Evolutionary conservation across 2,888 invertebrate genomes (phyloP), one percentile per base, ranked within the genome.

Genomic region (Frankliniella intonsa): DNA sequence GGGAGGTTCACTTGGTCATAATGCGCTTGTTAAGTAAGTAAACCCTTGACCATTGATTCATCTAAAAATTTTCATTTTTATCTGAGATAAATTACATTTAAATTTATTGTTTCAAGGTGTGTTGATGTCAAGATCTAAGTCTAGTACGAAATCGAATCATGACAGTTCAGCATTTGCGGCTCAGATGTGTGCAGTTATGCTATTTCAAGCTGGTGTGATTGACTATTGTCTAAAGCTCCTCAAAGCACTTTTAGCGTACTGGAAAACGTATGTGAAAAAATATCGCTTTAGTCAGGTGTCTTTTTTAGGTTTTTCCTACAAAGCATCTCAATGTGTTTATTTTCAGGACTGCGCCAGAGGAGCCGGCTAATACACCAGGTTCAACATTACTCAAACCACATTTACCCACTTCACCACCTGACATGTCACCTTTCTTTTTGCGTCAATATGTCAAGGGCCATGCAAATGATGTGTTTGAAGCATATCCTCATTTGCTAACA

Each of bases 391-490:
- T 98, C 79, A 97, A 95, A 87, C 94, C 95, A 76, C 94, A 94
- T 85, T 92, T 94, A 19, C 92, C 94, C 1, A 92, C 94, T 62
- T 93, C 96, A 0, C 92, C 95, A 80, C 97, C 97, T 0, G 98
- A 99, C 87, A 97, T 98, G 94, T 95, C 96, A 10, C 98, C 98
- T 14, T 96, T 99, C 89, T 98, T 98, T 89, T 91, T 95, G 82
- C 92, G 94, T 84, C 97, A 96, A 87, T 97, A 97, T 86, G 94
- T 98, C 65, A 97, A 97, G 88, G 94, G 94, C 81, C 96, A 97
- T 87, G 94, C 95, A 0, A 92, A 93, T 81, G 98, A 98, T 87
- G 94, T 98, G 55, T 97, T 99, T 87, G 95, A 97, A 87, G 95
- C 95, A 84, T 98, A 97, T 88, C 95, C 96, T 14, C 95, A 96